Evolutionary conservation across 2,113 vertebrate species (phyloP).

Genomic region (Geococcyx californianus): DNA sequence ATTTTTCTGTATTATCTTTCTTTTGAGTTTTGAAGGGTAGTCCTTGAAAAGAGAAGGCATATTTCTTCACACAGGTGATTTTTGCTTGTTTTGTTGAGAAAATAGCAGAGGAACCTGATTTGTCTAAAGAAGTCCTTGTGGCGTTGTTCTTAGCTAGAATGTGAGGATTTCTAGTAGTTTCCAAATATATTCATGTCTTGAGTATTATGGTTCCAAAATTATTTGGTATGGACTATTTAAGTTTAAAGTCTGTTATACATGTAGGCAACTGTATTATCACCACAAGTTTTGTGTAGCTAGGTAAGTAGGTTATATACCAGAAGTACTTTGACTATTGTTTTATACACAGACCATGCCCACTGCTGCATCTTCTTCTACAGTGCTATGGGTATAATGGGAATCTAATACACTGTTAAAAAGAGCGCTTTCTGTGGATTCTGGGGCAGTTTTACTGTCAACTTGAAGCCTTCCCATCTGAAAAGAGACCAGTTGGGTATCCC

Average conservation of each 20-base stretch:
- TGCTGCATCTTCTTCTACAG: not conserved
- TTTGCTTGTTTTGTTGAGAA: not conserved
- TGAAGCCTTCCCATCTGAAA: not conserved
- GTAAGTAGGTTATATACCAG: not conserved
- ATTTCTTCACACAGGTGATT: not conserved
- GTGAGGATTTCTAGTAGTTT: not conserved
- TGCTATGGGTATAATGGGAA: not conserved
- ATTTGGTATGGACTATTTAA: not conserved
- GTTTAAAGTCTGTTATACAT: not conserved
- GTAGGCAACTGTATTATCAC: not conserved
- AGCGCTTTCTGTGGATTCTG: not conserved
- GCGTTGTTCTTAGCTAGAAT: not conserved
- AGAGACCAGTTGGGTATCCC: not conserved
- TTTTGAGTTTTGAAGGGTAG: not conserved
- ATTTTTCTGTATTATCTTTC: not conserved
- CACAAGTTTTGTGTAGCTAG: not conserved
- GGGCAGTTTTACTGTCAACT: not conserved
- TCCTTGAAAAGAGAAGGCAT: not conserved
- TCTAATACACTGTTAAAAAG: not conserved
- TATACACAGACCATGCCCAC: accelerated
- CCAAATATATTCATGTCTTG: not conserved
- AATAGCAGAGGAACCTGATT: not conserved
- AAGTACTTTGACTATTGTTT: not conserved
- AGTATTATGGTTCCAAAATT: not conserved
- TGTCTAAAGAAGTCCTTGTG: not conserved